Base-by-base conservation (phyloP, 2,797 vertebrate genomes). In the Sternotherus odoratus region DNA sequence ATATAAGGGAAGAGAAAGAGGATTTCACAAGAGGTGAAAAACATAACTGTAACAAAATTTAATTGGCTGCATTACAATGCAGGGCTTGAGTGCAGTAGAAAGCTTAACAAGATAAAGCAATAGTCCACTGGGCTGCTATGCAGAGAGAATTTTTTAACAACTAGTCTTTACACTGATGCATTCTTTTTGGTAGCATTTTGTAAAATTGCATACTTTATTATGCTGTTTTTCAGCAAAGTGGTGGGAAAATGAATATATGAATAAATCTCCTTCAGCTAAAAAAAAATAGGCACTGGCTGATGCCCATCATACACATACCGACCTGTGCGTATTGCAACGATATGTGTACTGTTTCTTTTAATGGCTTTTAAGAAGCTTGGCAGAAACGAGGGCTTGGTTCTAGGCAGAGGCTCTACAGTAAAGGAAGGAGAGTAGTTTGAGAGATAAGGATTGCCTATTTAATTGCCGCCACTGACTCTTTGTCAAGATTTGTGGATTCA, bases 1-100 rank as follows among this genome's bases (percentile, higher is more conserved):
- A 90, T 94, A 85, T 12, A 43, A 95, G 82, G 77, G 28, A 60
- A 83, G 82, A 96, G 84, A 86, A n/a, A 82, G 17, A 81, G 33
- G 88, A 87, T 82, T 54, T 96, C 51, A 46, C 6, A 83, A 86
- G 63, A 87, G 93, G 72, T 80, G 21, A 48, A 84, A 85, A 88
- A 87, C 46, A 21, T 77, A 51, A 51, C 54, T 16, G 33, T 36
- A 82, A 63, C 15, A 83, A 80, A 85, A 82, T 86, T 79, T 93
- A 95, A 84, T 51, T 84, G 39, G 23, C 12, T 74, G 30, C 49
- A 57, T 13, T 82, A 19, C 77, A 91, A 51, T 23, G 36, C 48
- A 88, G n/a, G 74, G 33, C 16, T 90, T 53, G 2, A 48, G 43
- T 89, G 6, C 74, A 69, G 78, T 13, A 85, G 17, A 33, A 85